Evolutionary conservation across 2,113 vertebrate genomes (phyloP).

Genomic region (Rynchops niger): DNA sequence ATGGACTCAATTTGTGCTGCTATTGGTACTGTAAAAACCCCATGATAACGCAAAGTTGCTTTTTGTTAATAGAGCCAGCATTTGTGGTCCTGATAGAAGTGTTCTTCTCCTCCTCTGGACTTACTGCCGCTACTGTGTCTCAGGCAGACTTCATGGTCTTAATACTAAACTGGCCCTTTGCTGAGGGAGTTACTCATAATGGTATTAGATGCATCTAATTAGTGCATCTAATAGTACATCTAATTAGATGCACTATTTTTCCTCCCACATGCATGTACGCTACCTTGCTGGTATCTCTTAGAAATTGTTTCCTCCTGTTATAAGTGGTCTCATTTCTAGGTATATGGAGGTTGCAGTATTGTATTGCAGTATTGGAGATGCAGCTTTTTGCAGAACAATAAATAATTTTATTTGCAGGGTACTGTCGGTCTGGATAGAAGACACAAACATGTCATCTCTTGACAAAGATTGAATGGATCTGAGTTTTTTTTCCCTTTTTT

Average conservation of each 20-base stretch:
- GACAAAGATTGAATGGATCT: neutral
- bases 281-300: neutral
- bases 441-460: neutral
- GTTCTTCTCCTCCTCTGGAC: neutral
- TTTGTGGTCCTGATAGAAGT: neutral
- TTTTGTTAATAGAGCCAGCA: neutral
- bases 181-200: neutral
- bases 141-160: neutral
- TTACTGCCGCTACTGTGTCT: neutral
- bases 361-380: neutral
- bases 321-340: neutral
- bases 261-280: accelerated
- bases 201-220: neutral
- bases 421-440: neutral
- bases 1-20: accelerated
- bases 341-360: neutral
- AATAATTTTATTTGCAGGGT: neutral
- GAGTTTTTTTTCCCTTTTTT: neutral
- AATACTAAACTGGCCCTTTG: neutral
- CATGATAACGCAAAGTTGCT: neutral
- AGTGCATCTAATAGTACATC: too few relatives aligned
- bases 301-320: neutral
- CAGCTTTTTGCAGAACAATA: neutral
- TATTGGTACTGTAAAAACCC: neutral
- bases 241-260: neutral